Evolutionary conservation across 2,797 vertebrate genomes (phyloP), one percentile per base, ranked within the genome.

Genomic region (Lycodopsis pacificus): DNA sequence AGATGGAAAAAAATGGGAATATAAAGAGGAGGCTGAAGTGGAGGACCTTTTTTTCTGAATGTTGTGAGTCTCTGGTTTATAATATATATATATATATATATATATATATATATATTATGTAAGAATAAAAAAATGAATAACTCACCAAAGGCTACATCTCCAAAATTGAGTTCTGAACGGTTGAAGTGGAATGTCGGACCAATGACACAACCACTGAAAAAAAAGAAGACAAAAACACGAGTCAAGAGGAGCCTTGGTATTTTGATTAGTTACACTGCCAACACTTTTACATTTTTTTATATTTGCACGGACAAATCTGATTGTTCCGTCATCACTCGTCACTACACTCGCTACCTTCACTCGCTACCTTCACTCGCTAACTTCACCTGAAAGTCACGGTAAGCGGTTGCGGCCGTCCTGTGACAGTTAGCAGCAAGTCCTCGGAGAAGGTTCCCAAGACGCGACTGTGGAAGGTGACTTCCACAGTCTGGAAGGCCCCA

Each of bases 81-180:
- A 6, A 59, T 48, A 51, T 19, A 40, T 17, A 15, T 2, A 17
- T 32, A 30, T 30, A 4, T 30, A 30, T 15, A 44, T 44, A 15
- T 40, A 40, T 8, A 49, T 20, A 3, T 19, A 40, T 17, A 17
- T 7, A 17, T 17, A 46, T 10, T 11, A 27, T 44, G n/a, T 9
- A 14, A n/a, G 46, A 34, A 66, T n/a, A 1, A 13, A 56, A 13
- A 63, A 44, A 56, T 22, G 17, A 25, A 11, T 53, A 40, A 91
- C 96, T 95, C 89, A 98, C 97, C 97, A 64, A 96, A 98, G 65
- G 96, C 95, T 79, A 99, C 88, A 1, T 97, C 94, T 5, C 96
- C 96, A 20, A 97, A 98, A 87, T 85, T 54, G 15, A 98, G 93
- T 70, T 95, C 87, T 2, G 94, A 93, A 19, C 97, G 86, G 3